Evolutionary conservation across 2,888 invertebrate genomes (phyloP).

Genomic region (Syrphus vitripennis): DNA sequence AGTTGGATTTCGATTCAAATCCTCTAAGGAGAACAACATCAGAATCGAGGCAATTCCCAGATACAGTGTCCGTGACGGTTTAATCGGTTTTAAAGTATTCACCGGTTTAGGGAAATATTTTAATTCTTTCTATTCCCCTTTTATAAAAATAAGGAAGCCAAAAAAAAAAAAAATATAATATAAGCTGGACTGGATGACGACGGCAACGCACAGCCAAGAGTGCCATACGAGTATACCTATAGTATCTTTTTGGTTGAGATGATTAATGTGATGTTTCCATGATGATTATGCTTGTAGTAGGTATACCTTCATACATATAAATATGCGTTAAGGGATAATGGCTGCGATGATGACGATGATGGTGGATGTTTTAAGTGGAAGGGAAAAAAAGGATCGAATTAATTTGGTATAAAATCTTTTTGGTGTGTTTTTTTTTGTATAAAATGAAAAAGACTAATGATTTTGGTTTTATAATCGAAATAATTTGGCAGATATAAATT

Average conservation of each 20-base stretch:
- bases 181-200: conserved; percentile 29
- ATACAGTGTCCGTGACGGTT: conserved; percentile 79
- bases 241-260: conserved; percentile 53
- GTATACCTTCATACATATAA: background rate
- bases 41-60: too few relatives aligned
- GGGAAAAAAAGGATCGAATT: conserved; percentile 24
- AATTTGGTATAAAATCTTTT: background rate
- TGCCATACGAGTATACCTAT: conserved; percentile 39
- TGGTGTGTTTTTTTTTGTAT: background rate
- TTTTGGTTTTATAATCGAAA: conserved; percentile 55
- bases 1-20: conserved; percentile 50
- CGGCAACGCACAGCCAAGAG: conserved; percentile 20
- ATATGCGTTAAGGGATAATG: conserved; percentile 67
- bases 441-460: conserved; percentile 50
- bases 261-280: conserved; percentile 68
- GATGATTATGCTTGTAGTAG: conserved; percentile 52
- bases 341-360: conserved; percentile 58
- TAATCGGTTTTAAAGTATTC: conserved; percentile 80
- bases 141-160: conserved; percentile 12
- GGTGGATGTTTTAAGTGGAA: conserved; percentile 26
- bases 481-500: conserved; percentile 70
- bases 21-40: conserved; percentile 46
- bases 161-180: conserved; percentile 10
- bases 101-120: conserved; percentile 34
- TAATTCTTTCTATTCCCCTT: background rate